A percentile compares a stretch with the other conserved stretches of the same genome.
Conservation (phyloP, 2,888 invertebrate species). For the Thumatha senex region DNA sequence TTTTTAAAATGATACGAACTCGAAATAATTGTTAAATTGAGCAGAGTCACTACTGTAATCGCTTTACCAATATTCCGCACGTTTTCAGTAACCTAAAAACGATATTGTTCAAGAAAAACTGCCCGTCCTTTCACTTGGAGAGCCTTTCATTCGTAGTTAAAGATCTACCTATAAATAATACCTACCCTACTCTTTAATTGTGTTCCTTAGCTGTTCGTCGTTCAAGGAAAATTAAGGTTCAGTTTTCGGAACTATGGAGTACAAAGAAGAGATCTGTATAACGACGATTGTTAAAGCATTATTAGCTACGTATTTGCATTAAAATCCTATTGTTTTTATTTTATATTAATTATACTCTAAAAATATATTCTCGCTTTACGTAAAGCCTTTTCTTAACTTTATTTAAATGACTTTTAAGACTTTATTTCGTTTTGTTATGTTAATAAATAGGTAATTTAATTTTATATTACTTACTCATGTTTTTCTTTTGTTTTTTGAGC, state of each 20-base stretch:
- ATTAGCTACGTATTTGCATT: conserved; percentile 52
- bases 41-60: too few relatives aligned
- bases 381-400: conserved; percentile 41
- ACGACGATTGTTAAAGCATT: conserved; percentile 35
- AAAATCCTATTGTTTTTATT: conserved; percentile 53
- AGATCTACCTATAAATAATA: not conserved
- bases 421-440: conserved; percentile 25
- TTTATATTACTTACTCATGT: conserved; percentile 6
- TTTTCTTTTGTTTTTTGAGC: not conserved
- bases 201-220: not conserved
- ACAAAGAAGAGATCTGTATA: conserved; percentile 25
- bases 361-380: conserved; percentile 37
- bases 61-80: too few relatives aligned
- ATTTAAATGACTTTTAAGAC: conserved; percentile 30
- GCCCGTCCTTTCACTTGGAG: too few relatives aligned
- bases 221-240: not conserved
- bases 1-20: too few relatives aligned
- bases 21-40: too few relatives aligned
- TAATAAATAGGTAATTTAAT: conserved; percentile 23
- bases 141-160: too few relatives aligned
- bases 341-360: conserved; percentile 35
- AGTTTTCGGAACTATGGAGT: not conserved
- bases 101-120: too few relatives aligned
- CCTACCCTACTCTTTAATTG: not conserved
- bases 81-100: too few relatives aligned